Percentiles rank a stretch among this genome's conserved stretches.
Evolutionary conservation across 2,797 vertebrate species (phyloP).

Genomic region (Hozukius guyotensis): DNA sequence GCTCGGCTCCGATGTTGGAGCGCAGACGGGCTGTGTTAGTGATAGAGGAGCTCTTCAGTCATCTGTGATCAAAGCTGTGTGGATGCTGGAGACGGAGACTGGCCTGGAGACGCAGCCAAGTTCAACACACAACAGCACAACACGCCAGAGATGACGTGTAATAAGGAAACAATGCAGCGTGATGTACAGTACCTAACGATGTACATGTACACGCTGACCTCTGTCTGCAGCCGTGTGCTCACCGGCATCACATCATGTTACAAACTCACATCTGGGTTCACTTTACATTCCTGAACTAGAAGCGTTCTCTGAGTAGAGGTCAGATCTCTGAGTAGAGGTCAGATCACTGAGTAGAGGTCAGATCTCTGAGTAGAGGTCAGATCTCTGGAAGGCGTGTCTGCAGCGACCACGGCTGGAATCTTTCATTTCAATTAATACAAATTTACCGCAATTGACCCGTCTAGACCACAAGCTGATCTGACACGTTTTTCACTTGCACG

Average conservation of each 20-base stretch:
- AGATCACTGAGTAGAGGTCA: too few relatives aligned
- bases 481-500: too few relatives aligned
- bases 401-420: too few relatives aligned
- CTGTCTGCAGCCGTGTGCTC: neutral
- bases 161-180: neutral
- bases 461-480: too few relatives aligned
- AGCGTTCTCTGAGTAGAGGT: too few relatives aligned
- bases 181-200: neutral
- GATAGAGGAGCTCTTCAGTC: conserved; percentile 7
- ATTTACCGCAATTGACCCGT: too few relatives aligned
- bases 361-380: too few relatives aligned
- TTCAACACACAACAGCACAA: neutral
- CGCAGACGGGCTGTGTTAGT: neutral
- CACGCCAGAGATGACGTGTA: neutral
- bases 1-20: conserved; percentile 1
- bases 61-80: conserved; percentile 45
- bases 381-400: too few relatives aligned
- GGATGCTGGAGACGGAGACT: neutral
- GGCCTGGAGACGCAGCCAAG: neutral
- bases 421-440: too few relatives aligned
- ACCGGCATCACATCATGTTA: neutral
- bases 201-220: neutral
- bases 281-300: neutral
- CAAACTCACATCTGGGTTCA: neutral
- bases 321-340: too few relatives aligned